Evolutionary conservation across 2,113 vertebrate species (phyloP), one percentile per base, ranked within the genome.

Genomic region (Nyctereutes procyonoides): DNA sequence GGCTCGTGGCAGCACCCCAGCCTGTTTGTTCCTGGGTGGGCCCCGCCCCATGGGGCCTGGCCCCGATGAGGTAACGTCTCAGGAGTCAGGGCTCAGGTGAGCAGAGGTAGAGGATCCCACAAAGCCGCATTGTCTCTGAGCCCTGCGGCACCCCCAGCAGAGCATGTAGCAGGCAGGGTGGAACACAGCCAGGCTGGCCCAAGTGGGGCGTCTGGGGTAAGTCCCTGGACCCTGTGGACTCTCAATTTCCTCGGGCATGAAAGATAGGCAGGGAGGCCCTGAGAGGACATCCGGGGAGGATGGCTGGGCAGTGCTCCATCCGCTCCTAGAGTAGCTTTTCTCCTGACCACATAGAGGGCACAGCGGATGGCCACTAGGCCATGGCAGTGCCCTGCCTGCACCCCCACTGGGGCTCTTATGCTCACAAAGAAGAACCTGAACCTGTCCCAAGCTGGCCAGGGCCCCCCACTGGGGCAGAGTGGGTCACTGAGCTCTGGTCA

Each of bases 41-140:
- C 62, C 92, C 90, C 95, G 19, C 95, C 96, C 96, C 65, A 26
- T 8, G 73, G 83, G 95, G 94, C 96, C 80, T 76, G 90, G 87
- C 97, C 90, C 20, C 0, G 82, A 97, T 98, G 97, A 98, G 96
- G 96, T 98, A 95, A 98, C 1, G 97, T 98, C 97, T 97, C 92
- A 20, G n/a, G 90, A 95, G 92, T 43, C 92, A 62, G 84, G 85
- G 65, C 90, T 91, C 4, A 0, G 56, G 88, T 30, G 69, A 93
- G 48, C 83, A 77, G 10, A 93, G 80, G 88, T 8, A 53, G 96
- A 93, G n/a, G 71, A 88, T 26, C 30, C 88, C 88, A 98, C 97
- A 98, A 92, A 97, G 97, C 88, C 0, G 2, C 28, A 96, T 89
- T 98, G 96, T 98, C 82, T 97, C 84, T 48, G 48, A 90, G 89